Percentiles rank a stretch among this genome's conserved stretches.
phyloP scores from a whole-genome alignment of 2,888 invertebrate species.

The Dione vanillae region DNA sequence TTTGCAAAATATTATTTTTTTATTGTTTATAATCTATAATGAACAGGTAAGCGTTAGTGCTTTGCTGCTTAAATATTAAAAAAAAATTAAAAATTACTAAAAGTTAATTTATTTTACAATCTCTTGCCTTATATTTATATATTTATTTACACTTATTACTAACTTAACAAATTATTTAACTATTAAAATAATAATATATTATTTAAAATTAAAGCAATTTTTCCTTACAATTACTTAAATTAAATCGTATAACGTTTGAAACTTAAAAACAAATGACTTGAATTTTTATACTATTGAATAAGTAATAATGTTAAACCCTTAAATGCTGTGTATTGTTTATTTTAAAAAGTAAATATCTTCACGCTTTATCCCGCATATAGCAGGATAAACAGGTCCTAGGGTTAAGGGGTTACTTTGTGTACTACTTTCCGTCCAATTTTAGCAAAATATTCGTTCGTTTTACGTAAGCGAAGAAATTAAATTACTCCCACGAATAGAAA shows the following conservation, averaged over 20 bases:
- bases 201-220: slow-evolving; percentile 8
- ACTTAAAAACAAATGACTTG: slow-evolving; percentile 15
- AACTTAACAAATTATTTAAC: background rate
- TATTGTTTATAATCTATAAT: too few species aligned
- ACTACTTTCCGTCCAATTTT: too few species aligned
- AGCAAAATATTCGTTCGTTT: too few species aligned
- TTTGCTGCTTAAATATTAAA: background rate
- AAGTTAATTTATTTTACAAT: background rate
- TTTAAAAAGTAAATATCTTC: background rate
- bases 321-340: background rate
- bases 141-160: background rate
- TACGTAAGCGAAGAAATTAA: too few species aligned
- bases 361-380: background rate
- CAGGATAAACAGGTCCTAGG: background rate
- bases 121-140: slow-evolving; percentile 10
- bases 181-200: slow-evolving; percentile 3
- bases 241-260: background rate
- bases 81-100: too few species aligned
- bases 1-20: too few species aligned
- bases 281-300: background rate
- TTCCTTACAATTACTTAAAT: background rate
- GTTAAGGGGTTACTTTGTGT: background rate
- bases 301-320: background rate
- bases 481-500: too few species aligned
- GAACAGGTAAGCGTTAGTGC: too few species aligned